Conservation (phyloP, 2,113 vertebrate species). For the Hemichromis elongatus region DNA sequence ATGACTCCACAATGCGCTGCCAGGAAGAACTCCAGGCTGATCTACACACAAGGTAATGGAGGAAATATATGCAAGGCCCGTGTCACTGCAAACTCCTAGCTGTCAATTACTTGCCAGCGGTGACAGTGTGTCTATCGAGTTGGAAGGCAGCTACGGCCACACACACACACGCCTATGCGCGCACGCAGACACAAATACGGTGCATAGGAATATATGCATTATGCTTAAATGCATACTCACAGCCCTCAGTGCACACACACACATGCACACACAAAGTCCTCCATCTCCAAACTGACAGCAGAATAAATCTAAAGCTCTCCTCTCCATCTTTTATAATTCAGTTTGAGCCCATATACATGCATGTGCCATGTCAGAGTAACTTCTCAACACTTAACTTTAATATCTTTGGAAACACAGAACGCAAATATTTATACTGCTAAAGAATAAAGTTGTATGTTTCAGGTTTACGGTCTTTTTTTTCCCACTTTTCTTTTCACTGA, state of each 20-base stretch:
- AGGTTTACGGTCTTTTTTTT: neutral
- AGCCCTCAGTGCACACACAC: neutral
- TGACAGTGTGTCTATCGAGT: slow-evolving; percentile 60
- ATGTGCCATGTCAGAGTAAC: slow-evolving; percentile 31
- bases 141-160: slow-evolving; percentile 54
- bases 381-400: slow-evolving; percentile 31
- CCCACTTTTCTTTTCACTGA: neutral
- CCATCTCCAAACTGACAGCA: slow-evolving; percentile 54
- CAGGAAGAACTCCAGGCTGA: slow-evolving; percentile 38
- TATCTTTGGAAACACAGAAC: slow-evolving; percentile 7
- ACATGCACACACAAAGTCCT: neutral
- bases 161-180: slow-evolving; percentile 11
- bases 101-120: slow-evolving; percentile 69
- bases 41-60: slow-evolving; percentile 46
- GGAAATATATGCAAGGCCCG: slow-evolving; percentile 66
- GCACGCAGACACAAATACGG: neutral
- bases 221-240: neutral
- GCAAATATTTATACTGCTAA: slow-evolving; percentile 13
- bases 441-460: neutral
- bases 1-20: slow-evolving; percentile 38
- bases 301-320: slow-evolving; percentile 58
- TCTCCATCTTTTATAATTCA: slow-evolving; percentile 56
- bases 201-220: neutral
- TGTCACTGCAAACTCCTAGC: slow-evolving; percentile 64
- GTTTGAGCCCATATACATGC: slow-evolving; percentile 35